phyloP scores from a whole-genome alignment of 1,140 invertebrate genomes.

The Pogonus chalceus region DNA sequence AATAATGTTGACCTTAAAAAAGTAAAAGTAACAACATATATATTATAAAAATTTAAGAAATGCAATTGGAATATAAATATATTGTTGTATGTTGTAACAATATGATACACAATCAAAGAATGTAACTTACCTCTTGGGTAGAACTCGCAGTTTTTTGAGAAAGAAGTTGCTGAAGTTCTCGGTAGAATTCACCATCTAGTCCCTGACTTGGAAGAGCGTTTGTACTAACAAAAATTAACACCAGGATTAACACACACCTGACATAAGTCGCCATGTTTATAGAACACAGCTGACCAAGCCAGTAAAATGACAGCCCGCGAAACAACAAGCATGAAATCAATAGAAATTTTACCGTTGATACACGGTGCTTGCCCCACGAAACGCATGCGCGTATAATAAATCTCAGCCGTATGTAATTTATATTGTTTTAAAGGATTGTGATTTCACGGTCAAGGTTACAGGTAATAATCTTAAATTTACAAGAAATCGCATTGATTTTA shows the following conservation, averaged over 20 bases:
- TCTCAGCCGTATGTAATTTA: not conserved
- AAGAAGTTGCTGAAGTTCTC: conserved; percentile 9
- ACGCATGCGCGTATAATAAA: not conserved
- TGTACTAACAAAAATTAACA: not conserved
- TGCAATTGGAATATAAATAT: too few species aligned
- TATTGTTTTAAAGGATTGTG: not conserved
- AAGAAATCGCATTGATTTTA: too few species aligned
- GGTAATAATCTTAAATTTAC: too few species aligned
- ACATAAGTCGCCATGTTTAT: conserved; percentile 1
- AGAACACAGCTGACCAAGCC: too few species aligned
- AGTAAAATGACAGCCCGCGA: not conserved
- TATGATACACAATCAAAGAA: not conserved
- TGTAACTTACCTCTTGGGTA: conserved; percentile 1
- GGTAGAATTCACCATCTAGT: conserved; percentile 8
- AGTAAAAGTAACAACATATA: too few species aligned
- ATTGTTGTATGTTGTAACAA: not conserved
- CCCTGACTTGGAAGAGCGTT: not conserved
- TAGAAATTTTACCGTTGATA: not conserved
- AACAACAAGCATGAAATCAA: not conserved
- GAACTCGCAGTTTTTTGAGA: not conserved
- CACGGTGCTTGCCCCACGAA: not conserved
- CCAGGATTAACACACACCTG: not conserved
- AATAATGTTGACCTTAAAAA: too few species aligned
- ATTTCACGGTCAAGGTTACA: not conserved
- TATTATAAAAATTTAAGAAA: too few species aligned